These are phyloP conservation scores for Dysmachus trigonus DNA, from an alignment of 2,888 invertebrate genomes.

Conservation along the genomic window DNA sequence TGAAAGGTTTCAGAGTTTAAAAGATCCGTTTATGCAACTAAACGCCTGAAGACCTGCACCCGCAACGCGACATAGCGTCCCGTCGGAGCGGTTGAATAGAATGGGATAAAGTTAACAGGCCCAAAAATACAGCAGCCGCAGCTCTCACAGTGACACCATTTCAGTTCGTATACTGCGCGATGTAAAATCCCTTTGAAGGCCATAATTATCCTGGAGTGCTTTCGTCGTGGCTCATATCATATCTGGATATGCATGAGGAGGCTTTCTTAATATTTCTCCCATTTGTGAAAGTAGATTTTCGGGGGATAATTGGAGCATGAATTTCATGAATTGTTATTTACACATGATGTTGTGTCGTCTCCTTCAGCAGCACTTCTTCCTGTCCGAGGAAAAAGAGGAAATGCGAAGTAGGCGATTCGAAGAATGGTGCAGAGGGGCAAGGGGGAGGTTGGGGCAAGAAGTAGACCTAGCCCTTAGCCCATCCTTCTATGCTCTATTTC, in stretches of 20 bases:
- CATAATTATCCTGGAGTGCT: constrained; percentile 35
- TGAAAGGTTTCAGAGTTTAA: not conserved
- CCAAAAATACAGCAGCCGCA: not conserved
- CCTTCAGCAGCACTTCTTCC: not conserved
- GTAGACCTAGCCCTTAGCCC: not conserved
- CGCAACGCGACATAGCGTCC: not conserved
- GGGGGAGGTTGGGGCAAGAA: no score
- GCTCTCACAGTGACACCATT: not conserved
- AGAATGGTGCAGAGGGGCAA: no score
- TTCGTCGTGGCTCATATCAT: constrained; percentile 13
- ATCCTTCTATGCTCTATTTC: not conserved
- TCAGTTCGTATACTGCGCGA: not conserved
- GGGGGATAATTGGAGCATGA: constrained; percentile 46
- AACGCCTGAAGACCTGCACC: not conserved
- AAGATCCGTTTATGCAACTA: not conserved
- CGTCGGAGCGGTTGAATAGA: not conserved
- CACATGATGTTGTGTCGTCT: constrained; percentile 19
- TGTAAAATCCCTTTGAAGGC: constrained; percentile 23
- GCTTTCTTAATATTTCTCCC: constrained; percentile 35
- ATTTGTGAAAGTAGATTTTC: constrained; percentile 36
- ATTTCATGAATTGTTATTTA: constrained; percentile 46
- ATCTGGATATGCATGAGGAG: constrained; percentile 24
- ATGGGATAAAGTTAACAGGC: not conserved
- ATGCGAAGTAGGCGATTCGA: not conserved
- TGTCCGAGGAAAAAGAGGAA: not conserved